Conservation (phyloP, 1,140 invertebrate genomes). For the Zaprionus ghesquierei region DNA sequence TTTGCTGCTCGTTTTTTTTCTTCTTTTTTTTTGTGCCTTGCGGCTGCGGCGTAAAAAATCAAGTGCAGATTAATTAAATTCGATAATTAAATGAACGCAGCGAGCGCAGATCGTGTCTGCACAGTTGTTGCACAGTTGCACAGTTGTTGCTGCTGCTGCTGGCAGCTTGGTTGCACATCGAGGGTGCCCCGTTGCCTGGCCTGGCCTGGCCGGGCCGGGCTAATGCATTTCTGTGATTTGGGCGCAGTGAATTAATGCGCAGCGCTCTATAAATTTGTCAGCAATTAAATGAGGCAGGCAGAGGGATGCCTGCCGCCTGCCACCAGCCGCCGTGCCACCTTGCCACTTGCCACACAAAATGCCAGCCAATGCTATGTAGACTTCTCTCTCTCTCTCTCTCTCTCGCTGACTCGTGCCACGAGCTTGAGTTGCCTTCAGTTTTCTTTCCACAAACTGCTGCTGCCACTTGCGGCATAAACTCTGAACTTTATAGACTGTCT, state of each 20-base stretch:
- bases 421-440: slow-evolving; percentile 28
- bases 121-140: slow-evolving; percentile 23
- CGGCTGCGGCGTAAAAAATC: slow-evolving; percentile 70
- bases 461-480: slow-evolving; percentile 51
- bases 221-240: slow-evolving; percentile 80
- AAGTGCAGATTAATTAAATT: slow-evolving; percentile 81
- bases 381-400: neutral
- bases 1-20: too few species aligned
- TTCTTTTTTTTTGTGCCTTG: neutral
- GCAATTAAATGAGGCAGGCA: slow-evolving; percentile 75
- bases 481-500: slow-evolving; percentile 72
- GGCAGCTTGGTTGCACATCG: slow-evolving; percentile 70
- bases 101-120: slow-evolving; percentile 62
- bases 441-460: neutral
- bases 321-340: neutral
- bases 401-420: slow-evolving; percentile 30
- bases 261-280: slow-evolving; percentile 82
- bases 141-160: slow-evolving; percentile 17
- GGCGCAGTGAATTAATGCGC: slow-evolving; percentile 78
- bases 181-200: slow-evolving; percentile 58
- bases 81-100: slow-evolving; percentile 78
- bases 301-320: slow-evolving; percentile 2
- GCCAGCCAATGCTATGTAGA: neutral
- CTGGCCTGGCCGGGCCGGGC: slow-evolving; percentile 20
- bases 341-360: neutral